Evolutionary conservation across 2,113 vertebrate genomes (phyloP).

Genomic region (Cyrtonyx montezumae): DNA sequence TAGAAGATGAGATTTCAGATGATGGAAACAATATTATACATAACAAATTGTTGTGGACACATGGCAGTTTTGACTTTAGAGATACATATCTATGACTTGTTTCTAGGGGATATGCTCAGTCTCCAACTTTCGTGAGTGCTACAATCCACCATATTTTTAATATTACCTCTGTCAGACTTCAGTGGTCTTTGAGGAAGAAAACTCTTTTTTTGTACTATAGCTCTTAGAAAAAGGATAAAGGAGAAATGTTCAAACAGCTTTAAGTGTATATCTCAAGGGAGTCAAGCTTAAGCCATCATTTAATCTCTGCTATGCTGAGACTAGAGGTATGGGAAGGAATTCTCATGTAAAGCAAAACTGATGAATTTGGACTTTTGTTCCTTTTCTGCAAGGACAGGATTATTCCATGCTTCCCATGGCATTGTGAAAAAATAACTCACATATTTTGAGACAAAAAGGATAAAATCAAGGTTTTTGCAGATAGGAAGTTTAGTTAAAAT

Average conservation of each 20-base stretch:
- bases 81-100: not conserved
- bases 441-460: not conserved
- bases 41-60: not conserved
- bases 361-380: not conserved
- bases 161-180: not conserved
- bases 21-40: not conserved
- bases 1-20: not conserved
- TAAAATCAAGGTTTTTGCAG: not conserved
- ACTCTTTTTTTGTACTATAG: conserved; percentile 37
- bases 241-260: conserved; percentile 45
- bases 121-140: not conserved
- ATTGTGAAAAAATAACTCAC: not conserved
- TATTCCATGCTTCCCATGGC: not conserved
- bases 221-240: conserved; percentile 51
- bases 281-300: conserved; percentile 12
- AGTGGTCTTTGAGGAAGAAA: conserved; percentile 29
- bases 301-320: conserved; percentile 49
- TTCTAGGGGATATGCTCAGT: not conserved
- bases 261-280: conserved; percentile 40
- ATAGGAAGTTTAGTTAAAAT: not conserved
- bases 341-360: conserved; percentile 21
- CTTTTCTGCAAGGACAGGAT: not conserved
- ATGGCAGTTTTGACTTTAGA: not conserved
- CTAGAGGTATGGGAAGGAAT: conserved; percentile 15
- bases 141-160: conserved; percentile 35